Conservation (phyloP, 2,797 vertebrate genomes). For the Falco naumanni region DNA sequence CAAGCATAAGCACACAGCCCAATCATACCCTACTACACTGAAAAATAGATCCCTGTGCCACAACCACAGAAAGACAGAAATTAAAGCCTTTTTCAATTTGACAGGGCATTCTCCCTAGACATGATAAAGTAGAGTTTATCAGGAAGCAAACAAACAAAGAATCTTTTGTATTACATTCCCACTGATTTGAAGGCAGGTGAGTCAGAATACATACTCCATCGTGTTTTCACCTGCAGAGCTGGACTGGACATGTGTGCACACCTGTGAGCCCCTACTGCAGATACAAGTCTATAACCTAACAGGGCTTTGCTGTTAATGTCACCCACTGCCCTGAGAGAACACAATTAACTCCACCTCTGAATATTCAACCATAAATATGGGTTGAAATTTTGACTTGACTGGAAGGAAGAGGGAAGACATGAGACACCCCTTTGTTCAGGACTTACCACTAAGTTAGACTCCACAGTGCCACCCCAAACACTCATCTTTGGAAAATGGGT, state of each 20-base stretch:
- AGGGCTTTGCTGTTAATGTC: not conserved
- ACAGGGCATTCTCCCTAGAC: not conserved
- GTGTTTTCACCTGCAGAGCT: not conserved
- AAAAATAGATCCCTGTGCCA: not conserved
- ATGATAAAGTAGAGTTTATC: not conserved
- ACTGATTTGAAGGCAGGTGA: not conserved
- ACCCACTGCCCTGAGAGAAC: not conserved
- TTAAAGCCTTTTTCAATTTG: not conserved
- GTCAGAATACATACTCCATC: not conserved
- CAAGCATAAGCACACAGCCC: not conserved
- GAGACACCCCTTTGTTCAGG: not conserved
- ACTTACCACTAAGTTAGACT: not conserved
- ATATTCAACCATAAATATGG: not conserved
- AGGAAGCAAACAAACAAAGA: not conserved
- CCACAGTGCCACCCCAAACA: not conserved
- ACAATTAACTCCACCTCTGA: accelerated
- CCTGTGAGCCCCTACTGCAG: not conserved
- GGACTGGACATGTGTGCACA: not conserved
- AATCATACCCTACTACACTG: not conserved
- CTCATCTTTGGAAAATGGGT: not conserved
- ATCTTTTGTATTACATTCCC: not conserved
- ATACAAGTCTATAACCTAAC: accelerated
- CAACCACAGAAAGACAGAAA: not conserved
- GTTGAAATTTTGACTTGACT: not conserved
- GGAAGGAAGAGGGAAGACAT: not conserved